Conservation (phyloP, 53 echinoderm and acorn worm species). For the Patiria pectinifera region DNA sequence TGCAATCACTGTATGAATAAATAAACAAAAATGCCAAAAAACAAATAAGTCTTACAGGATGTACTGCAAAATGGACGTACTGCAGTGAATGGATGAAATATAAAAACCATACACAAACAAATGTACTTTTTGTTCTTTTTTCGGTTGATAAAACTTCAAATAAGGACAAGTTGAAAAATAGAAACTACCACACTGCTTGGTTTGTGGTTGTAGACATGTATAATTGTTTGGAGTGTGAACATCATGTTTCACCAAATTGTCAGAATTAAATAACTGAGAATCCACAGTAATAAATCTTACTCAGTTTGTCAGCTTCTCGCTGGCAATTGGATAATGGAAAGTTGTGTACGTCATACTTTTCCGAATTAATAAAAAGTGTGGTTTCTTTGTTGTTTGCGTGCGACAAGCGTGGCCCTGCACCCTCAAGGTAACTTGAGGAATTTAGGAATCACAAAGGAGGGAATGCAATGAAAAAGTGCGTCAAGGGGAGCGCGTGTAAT, state of each 20-base stretch:
- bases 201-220: neutral
- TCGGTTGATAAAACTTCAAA: neutral
- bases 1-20: no score
- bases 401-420: constrained; percentile 8
- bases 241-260: neutral
- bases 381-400: constrained; percentile 38
- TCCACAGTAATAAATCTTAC: neutral
- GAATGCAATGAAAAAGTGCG: neutral
- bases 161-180: neutral
- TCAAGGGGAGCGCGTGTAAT: constrained; percentile 24
- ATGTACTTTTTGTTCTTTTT: neutral
- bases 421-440: constrained; percentile 15
- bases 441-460: constrained; percentile 1
- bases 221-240: neutral
- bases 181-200: neutral
- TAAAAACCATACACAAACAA: neutral
- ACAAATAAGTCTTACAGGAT: no score
- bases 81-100: neutral
- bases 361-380: neutral
- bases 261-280: neutral
- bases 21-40: no score
- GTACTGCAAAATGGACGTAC: no score
- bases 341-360: neutral
- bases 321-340: constrained; percentile 8
- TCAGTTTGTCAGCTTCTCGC: neutral